Evolutionary conservation across 2,888 invertebrate species (phyloP).

Genomic region (Polyommatus icarus): DNA sequence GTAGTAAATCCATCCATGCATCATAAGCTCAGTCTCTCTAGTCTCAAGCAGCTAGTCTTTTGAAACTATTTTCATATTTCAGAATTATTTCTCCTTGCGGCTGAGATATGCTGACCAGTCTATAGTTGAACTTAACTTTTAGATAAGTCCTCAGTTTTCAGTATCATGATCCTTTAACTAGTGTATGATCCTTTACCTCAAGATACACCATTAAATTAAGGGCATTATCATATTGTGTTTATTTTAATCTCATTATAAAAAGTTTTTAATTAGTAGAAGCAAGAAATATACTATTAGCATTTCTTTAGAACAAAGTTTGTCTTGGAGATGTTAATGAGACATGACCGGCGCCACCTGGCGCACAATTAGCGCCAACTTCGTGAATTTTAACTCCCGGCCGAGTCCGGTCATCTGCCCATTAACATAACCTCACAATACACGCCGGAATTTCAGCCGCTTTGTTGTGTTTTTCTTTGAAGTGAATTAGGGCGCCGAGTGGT

Average conservation of each 20-base stretch:
- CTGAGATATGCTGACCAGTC: too few species aligned
- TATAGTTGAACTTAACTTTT: not conserved
- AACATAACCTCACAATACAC: conserved; percentile 27
- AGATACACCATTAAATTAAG: not conserved
- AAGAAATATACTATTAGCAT: conserved; percentile 6
- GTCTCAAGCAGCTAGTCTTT: not conserved
- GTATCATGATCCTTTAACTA: too few species aligned
- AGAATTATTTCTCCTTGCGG: too few species aligned
- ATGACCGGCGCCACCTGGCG: conserved; percentile 42
- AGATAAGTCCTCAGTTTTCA: too few species aligned
- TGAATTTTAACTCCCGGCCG: conserved; percentile 70
- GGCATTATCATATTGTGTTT: not conserved
- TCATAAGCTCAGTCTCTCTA: too few species aligned
- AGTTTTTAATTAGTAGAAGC: not conserved
- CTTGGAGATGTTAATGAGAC: conserved; percentile 25
- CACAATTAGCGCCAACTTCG: conserved; percentile 70
- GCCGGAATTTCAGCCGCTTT: conserved; percentile 19
- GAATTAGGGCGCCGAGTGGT: not conserved
- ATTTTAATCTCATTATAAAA: not conserved
- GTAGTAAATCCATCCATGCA: not conserved
- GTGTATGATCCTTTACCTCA: too few species aligned
- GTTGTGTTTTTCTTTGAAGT: conserved; percentile 28
- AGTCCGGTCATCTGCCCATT: conserved; percentile 45
- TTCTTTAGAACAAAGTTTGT: conserved; percentile 1
- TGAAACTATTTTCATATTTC: too few species aligned